Percentiles rank a stretch among this genome's conserved stretches.
These are phyloP conservation scores for Hydrozoanthus tunicans DNA, from an alignment of 64 coral and sea anemone genomes.

Conservation along the genomic window DNA sequence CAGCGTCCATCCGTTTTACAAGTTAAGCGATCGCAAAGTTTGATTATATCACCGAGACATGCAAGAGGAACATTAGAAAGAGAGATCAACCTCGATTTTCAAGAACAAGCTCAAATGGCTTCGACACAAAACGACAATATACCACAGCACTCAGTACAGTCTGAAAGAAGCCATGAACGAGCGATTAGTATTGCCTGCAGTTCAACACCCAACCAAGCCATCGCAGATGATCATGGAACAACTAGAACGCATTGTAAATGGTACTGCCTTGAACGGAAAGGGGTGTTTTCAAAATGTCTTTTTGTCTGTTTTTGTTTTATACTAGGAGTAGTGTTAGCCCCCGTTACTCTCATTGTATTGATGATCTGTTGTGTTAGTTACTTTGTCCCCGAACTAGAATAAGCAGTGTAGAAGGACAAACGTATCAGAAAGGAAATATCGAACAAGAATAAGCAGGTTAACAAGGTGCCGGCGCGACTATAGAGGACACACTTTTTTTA, in stretches of 20 bases:
- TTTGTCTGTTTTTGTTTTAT: slow-evolving; percentile 31
- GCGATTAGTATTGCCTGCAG: too few species aligned
- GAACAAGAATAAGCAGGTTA: too few species aligned
- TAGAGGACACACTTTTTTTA: too few species aligned
- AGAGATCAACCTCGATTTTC: not conserved
- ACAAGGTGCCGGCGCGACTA: too few species aligned
- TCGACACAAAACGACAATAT: not conserved
- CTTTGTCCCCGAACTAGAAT: slow-evolving; percentile 67
- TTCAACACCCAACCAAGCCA: not conserved
- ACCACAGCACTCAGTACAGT: too few species aligned
- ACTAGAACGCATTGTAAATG: slow-evolving; percentile 9
- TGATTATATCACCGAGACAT: not conserved
- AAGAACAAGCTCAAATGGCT: not conserved
- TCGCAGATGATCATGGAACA: not conserved
- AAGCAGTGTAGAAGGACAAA: not conserved
- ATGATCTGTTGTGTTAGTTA: slow-evolving; percentile 80
- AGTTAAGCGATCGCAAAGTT: slow-evolving; percentile 6
- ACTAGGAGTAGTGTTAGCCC: slow-evolving; percentile 37
- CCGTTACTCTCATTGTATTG: slow-evolving; percentile 38
- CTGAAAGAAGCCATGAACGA: not conserved
- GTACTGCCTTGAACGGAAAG: slow-evolving; percentile 25
- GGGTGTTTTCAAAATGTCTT: not conserved
- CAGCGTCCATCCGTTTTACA: not conserved
- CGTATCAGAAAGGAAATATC: too few species aligned
- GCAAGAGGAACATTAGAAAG: not conserved